A percentile compares a stretch with the other conserved stretches of the same genome.
Evolutionary conservation across 2,797 vertebrate species (phyloP).

Genomic region (Synaphobranchus kaupii): DNA sequence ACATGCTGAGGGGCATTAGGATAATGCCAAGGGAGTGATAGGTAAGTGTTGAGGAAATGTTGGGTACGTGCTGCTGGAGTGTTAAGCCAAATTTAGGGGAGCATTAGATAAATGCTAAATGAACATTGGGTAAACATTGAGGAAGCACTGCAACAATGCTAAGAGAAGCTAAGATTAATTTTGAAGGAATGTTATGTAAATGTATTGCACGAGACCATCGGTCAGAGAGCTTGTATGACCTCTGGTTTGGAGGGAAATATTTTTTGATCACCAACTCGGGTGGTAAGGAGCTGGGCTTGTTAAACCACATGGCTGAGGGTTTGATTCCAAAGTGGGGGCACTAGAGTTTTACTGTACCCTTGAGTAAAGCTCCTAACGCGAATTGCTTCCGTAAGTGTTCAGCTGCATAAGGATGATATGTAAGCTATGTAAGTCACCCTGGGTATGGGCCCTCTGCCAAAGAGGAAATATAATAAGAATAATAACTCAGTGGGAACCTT

Average conservation of each 20-base stretch:
- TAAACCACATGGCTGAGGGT: not conserved
- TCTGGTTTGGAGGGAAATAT: not conserved
- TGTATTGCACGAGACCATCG: not conserved
- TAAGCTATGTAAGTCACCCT: not conserved
- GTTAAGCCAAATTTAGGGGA: not conserved
- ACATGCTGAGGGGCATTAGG: not conserved
- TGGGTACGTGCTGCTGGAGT: not conserved
- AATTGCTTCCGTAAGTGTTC: not conserved
- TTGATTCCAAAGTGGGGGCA: not conserved
- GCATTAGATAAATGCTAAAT: not conserved
- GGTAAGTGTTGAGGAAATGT: not conserved
- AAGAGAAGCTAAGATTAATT: not conserved
- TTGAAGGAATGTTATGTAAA: not conserved
- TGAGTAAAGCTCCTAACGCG: not conserved
- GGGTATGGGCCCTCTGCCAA: not conserved
- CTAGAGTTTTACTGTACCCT: not conserved
- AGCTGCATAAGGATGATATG: not conserved
- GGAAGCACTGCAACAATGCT: not conserved
- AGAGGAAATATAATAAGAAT: not conserved
- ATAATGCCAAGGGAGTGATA: not conserved
- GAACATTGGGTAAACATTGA: not conserved
- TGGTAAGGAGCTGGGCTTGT: not conserved
- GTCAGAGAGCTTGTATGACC: not conserved
- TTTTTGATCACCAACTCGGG: not conserved
- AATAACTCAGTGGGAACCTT: constrained; percentile 62